A percentile compares a stretch with the other conserved stretches of the same genome.
Conservation (phyloP, 1,140 invertebrate genomes). For the Drosophila kanapiae region DNA sequence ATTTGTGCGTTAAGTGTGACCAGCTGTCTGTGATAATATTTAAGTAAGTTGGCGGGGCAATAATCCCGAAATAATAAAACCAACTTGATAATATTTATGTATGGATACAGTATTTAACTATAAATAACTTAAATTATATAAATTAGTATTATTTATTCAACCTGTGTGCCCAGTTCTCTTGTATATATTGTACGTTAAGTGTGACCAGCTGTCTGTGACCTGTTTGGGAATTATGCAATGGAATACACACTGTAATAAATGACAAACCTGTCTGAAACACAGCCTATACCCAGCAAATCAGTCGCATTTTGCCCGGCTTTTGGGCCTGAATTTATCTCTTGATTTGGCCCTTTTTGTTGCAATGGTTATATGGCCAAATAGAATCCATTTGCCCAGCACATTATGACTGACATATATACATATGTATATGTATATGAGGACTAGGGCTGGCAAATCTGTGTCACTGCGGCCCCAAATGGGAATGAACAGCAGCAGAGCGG, state of each 20-base stretch:
- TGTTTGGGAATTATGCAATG: slow-evolving; percentile 30
- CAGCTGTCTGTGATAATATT: too few species aligned
- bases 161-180: not conserved
- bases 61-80: too few species aligned
- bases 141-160: not conserved
- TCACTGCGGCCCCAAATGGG: slow-evolving; percentile 6
- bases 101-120: too few species aligned
- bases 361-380: slow-evolving; percentile 22
- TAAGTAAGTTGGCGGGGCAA: too few species aligned
- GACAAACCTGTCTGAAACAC: slow-evolving; percentile 7
- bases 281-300: slow-evolving; percentile 40
- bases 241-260: slow-evolving; percentile 23
- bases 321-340: slow-evolving; percentile 33
- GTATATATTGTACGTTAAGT: not conserved
- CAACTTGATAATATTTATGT: too few species aligned
- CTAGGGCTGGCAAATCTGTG: slow-evolving; percentile 43
- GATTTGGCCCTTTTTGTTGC: slow-evolving; percentile 25
- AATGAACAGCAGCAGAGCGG: not conserved
- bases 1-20: too few species aligned
- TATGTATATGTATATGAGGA: slow-evolving; percentile 8
- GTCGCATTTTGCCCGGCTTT: not conserved
- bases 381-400: slow-evolving; percentile 32
- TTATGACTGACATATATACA: slow-evolving; percentile 12
- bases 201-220: not conserved
- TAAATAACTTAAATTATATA: too few species aligned